phyloP scores from a whole-genome alignment of 2,888 invertebrate species.

The Leptura quadrifasciata region DNA sequence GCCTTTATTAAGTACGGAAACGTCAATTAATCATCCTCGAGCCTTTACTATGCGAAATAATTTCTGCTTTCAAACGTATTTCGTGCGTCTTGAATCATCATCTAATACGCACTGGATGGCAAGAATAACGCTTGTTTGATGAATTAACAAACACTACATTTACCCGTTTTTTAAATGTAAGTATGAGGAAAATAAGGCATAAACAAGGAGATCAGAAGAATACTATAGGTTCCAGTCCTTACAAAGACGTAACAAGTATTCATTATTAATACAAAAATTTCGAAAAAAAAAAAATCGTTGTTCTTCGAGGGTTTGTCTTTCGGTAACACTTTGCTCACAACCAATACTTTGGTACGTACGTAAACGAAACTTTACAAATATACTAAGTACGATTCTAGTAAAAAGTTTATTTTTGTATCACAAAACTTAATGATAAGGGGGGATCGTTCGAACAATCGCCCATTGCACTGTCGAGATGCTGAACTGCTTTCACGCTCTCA shows the following conservation, averaged over 20 bases:
- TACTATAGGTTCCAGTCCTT: too few relatives aligned
- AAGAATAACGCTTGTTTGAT: not conserved
- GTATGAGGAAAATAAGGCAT: too few relatives aligned
- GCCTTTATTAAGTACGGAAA: conserved; percentile 32
- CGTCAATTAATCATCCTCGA: conserved; percentile 30
- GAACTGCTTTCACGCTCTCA: not conserved
- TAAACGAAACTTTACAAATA: conserved; percentile 22
- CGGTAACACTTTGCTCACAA: conserved; percentile 25
- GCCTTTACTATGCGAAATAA: conserved; percentile 13
- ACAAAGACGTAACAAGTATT: too few relatives aligned
- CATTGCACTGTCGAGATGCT: conserved; percentile 26
- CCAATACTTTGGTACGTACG: conserved; percentile 37
- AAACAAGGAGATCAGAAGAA: too few relatives aligned
- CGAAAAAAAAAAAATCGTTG: not conserved
- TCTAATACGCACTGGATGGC: not conserved
- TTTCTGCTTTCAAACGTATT: conserved; percentile 11
- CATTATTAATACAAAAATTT: not conserved
- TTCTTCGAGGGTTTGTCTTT: conserved; percentile 2
- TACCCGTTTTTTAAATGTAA: too few relatives aligned
- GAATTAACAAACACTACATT: too few relatives aligned
- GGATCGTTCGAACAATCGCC: conserved; percentile 11
- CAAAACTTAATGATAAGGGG: conserved; percentile 41
- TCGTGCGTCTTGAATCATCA: not conserved
- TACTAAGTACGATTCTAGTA: conserved; percentile 40
- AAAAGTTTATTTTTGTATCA: conserved; percentile 33